A percentile compares a stretch with the other conserved stretches of the same genome.
Conservation (phyloP, 1,140 invertebrate species). For the Kradibia gibbosae region DNA sequence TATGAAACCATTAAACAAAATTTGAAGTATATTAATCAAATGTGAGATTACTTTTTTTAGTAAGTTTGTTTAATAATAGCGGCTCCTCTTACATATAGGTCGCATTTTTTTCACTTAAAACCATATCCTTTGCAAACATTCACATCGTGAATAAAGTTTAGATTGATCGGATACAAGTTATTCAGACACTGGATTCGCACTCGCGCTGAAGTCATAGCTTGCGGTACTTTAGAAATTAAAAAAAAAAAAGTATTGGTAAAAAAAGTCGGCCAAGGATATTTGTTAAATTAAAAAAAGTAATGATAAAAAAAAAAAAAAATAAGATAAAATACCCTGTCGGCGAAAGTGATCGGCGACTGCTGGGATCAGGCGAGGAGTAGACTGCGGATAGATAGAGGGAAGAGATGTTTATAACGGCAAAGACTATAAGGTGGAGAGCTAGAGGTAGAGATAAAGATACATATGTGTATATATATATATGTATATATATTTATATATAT, state of each 20-base stretch:
- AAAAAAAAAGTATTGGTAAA: not conserved
- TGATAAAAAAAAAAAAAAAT: not conserved
- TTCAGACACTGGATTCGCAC: not conserved
- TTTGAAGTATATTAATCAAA: not conserved
- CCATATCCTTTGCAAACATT: not conserved
- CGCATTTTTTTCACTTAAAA: constrained; percentile 5
- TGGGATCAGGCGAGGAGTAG: not conserved
- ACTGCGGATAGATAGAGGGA: not conserved
- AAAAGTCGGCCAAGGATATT: too few relatives aligned
- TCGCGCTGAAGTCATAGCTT: not conserved
- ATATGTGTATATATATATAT: too few relatives aligned
- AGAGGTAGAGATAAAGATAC: not conserved
- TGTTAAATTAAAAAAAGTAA: too few relatives aligned
- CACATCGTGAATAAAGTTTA: not conserved
- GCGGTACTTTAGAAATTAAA: not conserved
- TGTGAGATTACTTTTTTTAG: not conserved
- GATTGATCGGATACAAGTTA: not conserved
- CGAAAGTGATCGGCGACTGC: too few relatives aligned
- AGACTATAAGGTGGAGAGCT: not conserved
- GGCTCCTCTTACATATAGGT: constrained; percentile 20
- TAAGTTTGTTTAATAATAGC: not conserved
- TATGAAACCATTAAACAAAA: not conserved
- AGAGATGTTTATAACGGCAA: not conserved
- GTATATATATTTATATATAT: too few relatives aligned
- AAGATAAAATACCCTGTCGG: not conserved